Percentiles rank a stretch among this genome's conserved stretches.
These are phyloP conservation scores for Macquaria ambigua DNA, from an alignment of 2,113 vertebrate genomes.

Conservation along the genomic window DNA sequence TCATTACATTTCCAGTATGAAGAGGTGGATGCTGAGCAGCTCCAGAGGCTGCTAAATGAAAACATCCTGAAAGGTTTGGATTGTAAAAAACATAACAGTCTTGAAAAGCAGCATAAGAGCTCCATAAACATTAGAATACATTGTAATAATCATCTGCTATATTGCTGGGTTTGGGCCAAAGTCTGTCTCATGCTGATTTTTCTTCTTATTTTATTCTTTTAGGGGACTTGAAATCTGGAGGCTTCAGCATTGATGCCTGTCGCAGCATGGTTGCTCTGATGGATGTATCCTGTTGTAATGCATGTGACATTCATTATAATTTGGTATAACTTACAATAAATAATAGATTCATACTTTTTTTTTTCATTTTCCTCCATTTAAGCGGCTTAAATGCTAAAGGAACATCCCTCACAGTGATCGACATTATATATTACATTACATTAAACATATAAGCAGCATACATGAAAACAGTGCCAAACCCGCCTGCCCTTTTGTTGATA, in stretches of 20 bases:
- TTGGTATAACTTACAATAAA: neutral
- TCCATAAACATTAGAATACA: neutral
- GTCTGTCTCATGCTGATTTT: neutral
- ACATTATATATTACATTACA: no score
- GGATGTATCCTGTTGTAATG: conserved; percentile 80
- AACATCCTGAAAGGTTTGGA: conserved; percentile 64
- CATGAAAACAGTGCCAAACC: neutral
- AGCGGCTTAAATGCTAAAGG: neutral
- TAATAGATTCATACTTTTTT: neutral
- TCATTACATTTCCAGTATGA: conserved; percentile 62
- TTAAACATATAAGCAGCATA: neutral
- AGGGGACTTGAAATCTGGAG: conserved; percentile 70
- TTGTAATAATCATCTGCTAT: neutral
- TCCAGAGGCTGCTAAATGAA: conserved; percentile 79
- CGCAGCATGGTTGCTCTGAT: conserved; percentile 84
- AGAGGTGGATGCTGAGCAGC: conserved; percentile 80
- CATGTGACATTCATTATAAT: neutral
- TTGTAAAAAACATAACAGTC: neutral
- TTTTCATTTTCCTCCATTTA: neutral
- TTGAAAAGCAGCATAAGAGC: neutral
- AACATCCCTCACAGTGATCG: neutral
- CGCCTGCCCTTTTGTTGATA: neutral
- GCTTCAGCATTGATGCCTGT: conserved; percentile 83
- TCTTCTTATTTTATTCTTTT: neutral
- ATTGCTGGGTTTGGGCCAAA: neutral